Percentiles rank a stretch among this genome's conserved stretches.
phyloP scores from a whole-genome alignment of 2,113 vertebrate genomes.

The Epinephelus cyanopodus region DNA sequence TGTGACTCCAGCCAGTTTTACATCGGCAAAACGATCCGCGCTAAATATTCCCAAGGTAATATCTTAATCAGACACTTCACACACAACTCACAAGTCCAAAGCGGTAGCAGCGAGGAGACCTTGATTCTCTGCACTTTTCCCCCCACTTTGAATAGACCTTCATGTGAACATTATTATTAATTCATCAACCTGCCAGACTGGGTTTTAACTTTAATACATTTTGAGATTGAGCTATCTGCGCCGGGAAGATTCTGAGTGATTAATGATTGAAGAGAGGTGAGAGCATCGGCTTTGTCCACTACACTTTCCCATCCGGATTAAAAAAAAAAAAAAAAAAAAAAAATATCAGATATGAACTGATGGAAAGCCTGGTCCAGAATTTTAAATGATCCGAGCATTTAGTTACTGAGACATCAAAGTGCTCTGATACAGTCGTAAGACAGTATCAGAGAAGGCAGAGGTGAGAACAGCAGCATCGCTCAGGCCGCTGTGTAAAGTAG shows the following conservation, averaged over 20 bases:
- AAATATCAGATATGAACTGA: constrained; percentile 2
- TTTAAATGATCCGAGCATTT: constrained; percentile 1
- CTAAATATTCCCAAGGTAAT: constrained; percentile 51
- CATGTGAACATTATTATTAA: constrained; percentile 71
- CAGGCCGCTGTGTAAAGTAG: constrained; percentile 4
- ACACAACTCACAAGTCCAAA: constrained; percentile 29
- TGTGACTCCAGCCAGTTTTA: constrained; percentile 23
- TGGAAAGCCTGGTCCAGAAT: constrained; percentile 16
- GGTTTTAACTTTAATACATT: constrained; percentile 73
- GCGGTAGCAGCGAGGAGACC: constrained; percentile 25
- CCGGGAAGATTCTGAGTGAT: constrained; percentile 57
- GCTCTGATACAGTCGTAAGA: neutral
- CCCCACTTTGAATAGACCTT: constrained; percentile 67
- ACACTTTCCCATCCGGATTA: fast-evolving
- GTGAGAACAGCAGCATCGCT: neutral
- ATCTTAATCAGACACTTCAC: constrained; percentile 35
- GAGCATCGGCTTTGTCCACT: constrained; percentile 38
- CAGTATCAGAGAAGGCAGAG: neutral
- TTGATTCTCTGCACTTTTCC: constrained; percentile 41
- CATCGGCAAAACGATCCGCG: constrained; percentile 12
- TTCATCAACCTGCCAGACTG: constrained; percentile 71
- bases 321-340: neutral
- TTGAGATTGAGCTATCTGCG: constrained; percentile 70
- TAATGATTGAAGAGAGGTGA: constrained; percentile 72
- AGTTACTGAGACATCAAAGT: neutral